Evolutionary conservation across 2,113 vertebrate species (phyloP).

Genomic region (Stigmatopora nigra): DNA sequence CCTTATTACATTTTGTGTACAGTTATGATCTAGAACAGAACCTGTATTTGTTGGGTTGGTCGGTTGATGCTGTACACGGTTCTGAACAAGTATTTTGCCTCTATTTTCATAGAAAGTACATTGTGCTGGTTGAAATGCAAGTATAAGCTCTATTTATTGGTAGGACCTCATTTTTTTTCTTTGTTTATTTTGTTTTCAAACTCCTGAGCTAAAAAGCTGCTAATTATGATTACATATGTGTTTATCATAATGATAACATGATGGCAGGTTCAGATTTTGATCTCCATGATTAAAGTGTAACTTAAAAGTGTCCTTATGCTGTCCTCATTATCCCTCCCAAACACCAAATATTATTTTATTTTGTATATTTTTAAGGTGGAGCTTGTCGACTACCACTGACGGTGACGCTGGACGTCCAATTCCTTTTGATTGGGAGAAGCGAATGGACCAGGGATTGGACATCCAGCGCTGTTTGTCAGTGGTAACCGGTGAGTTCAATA

Average conservation of each 20-base stretch:
- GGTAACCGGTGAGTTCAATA: too few species aligned
- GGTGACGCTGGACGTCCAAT: too few species aligned
- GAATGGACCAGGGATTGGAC: too few species aligned
- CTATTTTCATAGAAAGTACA: constrained; percentile 30
- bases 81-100: constrained; percentile 47
- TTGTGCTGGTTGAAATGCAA: constrained; percentile 42
- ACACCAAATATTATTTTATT: too few species aligned
- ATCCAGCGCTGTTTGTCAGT: too few species aligned
- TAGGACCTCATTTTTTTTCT: neutral
- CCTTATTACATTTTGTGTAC: constrained; percentile 38
- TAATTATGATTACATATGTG: constrained; percentile 14
- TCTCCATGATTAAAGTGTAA: constrained; percentile 27
- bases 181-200: neutral
- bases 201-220: neutral
- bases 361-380: too few species aligned
- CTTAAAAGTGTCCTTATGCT: constrained; percentile 13
- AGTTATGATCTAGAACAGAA: constrained; percentile 11
- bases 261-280: constrained; percentile 28
- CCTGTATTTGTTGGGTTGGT: constrained; percentile 17
- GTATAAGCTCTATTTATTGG: constrained; percentile 13
- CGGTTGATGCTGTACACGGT: constrained; percentile 29
- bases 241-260: constrained; percentile 17
- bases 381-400: too few species aligned
- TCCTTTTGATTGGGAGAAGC: too few species aligned
- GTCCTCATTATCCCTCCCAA: neutral